Evolutionary conservation across 2,113 vertebrate genomes (phyloP).

Genomic region (Syngnathus typhle): DNA sequence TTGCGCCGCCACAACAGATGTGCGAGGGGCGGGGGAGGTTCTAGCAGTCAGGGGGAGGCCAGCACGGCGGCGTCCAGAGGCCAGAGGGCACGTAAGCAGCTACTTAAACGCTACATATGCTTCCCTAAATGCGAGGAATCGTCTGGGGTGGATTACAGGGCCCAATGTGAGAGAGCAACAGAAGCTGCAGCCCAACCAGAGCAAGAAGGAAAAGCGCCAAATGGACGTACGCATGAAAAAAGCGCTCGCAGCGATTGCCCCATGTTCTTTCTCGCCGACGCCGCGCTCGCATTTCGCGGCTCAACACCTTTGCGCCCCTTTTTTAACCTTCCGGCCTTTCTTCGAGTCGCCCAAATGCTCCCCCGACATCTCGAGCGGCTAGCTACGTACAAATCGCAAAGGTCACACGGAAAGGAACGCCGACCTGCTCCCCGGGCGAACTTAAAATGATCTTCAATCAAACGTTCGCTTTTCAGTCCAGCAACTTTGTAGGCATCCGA

Average conservation of each 20-base stretch:
- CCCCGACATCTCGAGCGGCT: background rate
- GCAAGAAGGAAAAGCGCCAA: background rate
- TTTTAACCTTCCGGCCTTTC: background rate
- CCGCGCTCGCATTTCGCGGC: constrained; percentile 22
- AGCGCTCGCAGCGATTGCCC: background rate
- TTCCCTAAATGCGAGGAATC: background rate
- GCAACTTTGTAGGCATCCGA: background rate
- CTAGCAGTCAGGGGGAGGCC: constrained; percentile 13
- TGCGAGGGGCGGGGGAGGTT: background rate
- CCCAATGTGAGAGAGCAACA: background rate
- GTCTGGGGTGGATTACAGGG: background rate
- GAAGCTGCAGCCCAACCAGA: background rate
- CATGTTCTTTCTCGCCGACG: constrained; percentile 27
- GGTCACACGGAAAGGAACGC: constrained; percentile 30
- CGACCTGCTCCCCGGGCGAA: constrained; percentile 29
- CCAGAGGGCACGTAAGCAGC: constrained; percentile 4
- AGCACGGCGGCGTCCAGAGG: background rate
- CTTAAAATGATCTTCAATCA: background rate
- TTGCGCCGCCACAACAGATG: constrained; percentile 38
- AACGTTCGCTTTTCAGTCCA: background rate
- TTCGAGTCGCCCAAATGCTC: background rate
- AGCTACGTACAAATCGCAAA: background rate
- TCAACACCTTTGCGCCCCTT: constrained; percentile 13
- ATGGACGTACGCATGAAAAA: background rate
- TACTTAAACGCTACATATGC: background rate